Percentiles rank a stretch among this genome's conserved stretches.
phyloP scores from a whole-genome alignment of 2,113 vertebrate species.

The Marmota monax region DNA sequence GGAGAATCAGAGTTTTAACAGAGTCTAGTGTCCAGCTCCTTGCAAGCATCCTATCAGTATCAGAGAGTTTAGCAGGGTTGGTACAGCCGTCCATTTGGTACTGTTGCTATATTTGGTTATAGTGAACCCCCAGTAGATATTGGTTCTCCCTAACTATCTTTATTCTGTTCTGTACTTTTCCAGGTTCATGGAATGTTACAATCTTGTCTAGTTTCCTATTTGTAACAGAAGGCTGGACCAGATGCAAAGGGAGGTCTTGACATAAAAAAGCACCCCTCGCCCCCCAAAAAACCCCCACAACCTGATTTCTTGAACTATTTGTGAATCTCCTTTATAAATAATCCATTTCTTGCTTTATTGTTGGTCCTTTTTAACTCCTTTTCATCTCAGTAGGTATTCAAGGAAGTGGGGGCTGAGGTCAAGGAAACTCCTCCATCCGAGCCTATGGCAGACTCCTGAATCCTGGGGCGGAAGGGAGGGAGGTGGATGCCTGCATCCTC shows the following conservation, averaged over 20 bases:
- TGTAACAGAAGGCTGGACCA: background rate
- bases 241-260: background rate
- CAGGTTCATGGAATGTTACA: background rate
- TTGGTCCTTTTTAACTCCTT: background rate
- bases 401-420: slow-evolving; percentile 75
- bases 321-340: slow-evolving; percentile 39
- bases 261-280: background rate
- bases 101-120: background rate
- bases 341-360: background rate
- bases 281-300: background rate
- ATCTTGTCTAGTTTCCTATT: background rate
- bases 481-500: slow-evolving; percentile 69
- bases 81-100: background rate
- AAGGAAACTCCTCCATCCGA: slow-evolving; percentile 77
- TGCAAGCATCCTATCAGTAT: background rate
- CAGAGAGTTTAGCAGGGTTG: rapidly evolving
- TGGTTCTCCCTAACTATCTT: background rate
- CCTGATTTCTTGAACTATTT: background rate
- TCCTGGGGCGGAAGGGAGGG: background rate
- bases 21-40: background rate
- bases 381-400: background rate
- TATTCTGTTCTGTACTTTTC: background rate
- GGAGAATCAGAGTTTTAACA: background rate
- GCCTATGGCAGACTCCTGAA: slow-evolving; percentile 66
- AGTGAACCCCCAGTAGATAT: background rate